Base-by-base conservation (phyloP, 2,888 invertebrate species). In the Mactromeris polynyma region DNA sequence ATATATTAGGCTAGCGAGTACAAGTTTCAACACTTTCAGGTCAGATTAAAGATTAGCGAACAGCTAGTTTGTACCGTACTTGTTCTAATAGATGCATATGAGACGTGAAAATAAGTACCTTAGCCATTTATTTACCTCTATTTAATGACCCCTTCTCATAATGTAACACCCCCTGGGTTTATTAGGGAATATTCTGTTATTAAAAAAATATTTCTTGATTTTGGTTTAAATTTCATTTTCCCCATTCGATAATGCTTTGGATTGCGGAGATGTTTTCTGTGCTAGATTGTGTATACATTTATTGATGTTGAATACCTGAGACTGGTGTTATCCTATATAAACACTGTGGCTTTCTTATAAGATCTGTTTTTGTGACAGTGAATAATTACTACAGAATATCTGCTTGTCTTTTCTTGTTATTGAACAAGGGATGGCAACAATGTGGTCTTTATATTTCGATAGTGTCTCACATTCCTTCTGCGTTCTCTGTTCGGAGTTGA, bases 341-440 rank as follows among this genome's bases (percentile, higher is more conserved):
- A 64, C 58, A 64, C 58, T 64, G 26, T 9, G 26, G 58, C 58
- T 26, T 64, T 26, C 58, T 64, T 64, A 6, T 26, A n/a, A 26
- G 58, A 64, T 26, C 46, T 1, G 11, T 64, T 64, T 64, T 64
- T 64, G 58, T 64, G 58, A 64, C 58, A 64, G 58, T 64, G 58
- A 64, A 64, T 64, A 64, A 64, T 64, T n/a, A 64, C 58, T 26
- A 64, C 58, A 64, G 58, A 64, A 64, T 26, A 7, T 64, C 58
- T 26, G 58, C 58, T 64, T 64, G 58, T 64, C 58, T 64, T 64
- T n/a, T 64, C 58, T 64, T 64, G 58, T 64, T 64, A 64, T 64
- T 26, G 58, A 64, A 64, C 58, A 26, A 64, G 9, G 9, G n/a
- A 26, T 64, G 58, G 26, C 26, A 64, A 64, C 58, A 64, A 64